Percentiles rank a stretch among this genome's conserved stretches.
Conservation (phyloP, 2,797 vertebrate genomes). For the Enteromius argenteus region DNA sequence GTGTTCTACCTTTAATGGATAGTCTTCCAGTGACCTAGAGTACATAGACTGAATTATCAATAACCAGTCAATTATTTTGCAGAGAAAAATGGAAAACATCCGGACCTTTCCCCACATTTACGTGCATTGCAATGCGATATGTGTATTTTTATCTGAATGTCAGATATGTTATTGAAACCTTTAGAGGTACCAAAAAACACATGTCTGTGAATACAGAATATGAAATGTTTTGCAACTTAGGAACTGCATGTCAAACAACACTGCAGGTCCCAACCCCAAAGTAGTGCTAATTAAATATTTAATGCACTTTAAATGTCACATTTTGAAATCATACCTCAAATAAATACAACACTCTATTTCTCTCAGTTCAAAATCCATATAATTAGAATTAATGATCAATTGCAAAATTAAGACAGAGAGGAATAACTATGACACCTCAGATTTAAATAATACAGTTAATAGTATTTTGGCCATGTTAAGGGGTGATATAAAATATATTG, state of each 20-base stretch:
- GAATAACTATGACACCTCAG: not conserved
- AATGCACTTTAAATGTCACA: slow-evolving; percentile 21
- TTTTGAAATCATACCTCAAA: not conserved
- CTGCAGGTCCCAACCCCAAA: not conserved
- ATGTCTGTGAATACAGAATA: not conserved
- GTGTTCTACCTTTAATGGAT: slow-evolving; percentile 40
- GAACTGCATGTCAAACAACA: not conserved
- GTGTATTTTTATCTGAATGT: not conserved
- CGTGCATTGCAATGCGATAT: not conserved
- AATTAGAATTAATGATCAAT: not conserved
- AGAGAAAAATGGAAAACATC: slow-evolving; percentile 13
- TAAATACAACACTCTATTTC: not conserved
- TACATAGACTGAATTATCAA: slow-evolving; percentile 26
- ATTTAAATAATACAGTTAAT: not conserved
- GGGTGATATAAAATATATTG: not conserved
- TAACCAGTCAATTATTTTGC: slow-evolving; percentile 34
- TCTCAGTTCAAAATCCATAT: not conserved
- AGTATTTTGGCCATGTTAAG: not conserved
- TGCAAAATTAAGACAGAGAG: not conserved
- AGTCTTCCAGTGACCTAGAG: slow-evolving; percentile 21
- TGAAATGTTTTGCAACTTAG: slow-evolving; percentile 4
- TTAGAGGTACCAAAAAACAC: not conserved
- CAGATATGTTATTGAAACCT: slow-evolving; percentile 12
- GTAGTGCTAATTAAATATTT: slow-evolving; percentile 10
- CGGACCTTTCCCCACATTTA: not conserved